Conservation (phyloP, 2,888 invertebrate genomes). For the Philereme vetulata region DNA sequence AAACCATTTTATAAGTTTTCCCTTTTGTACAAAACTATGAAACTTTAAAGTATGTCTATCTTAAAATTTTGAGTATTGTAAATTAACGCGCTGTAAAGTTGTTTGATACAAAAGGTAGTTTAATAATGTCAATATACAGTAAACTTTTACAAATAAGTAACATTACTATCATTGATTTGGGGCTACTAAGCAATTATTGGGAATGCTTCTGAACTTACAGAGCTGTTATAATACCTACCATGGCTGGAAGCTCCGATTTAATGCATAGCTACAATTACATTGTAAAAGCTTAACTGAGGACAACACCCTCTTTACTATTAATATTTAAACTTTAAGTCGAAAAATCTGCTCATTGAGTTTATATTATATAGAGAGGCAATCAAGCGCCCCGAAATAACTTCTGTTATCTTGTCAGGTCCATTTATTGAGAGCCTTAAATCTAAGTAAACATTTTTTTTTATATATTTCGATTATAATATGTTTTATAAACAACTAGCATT, state of each 20-base stretch:
- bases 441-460: constrained; percentile 9
- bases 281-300: background rate
- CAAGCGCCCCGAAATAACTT: background rate
- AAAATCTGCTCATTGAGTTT: background rate
- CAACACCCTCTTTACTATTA: background rate
- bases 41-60: constrained; percentile 7
- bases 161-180: constrained; percentile 9
- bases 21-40: constrained; percentile 28
- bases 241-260: constrained; percentile 6
- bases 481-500: constrained; percentile 5
- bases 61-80: constrained; percentile 6
- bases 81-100: constrained; percentile 14
- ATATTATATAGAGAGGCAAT: background rate
- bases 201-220: background rate
- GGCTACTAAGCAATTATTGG: constrained; percentile 19
- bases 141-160: background rate
- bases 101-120: constrained; percentile 13
- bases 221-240: background rate
- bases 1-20: constrained; percentile 17
- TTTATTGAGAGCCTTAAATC: constrained; percentile 6
- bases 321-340: background rate
- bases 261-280: constrained; percentile 1
- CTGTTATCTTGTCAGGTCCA: background rate
- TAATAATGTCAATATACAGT: background rate
- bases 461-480: constrained; percentile 3